A percentile compares a stretch with the other conserved stretches of the same genome.
Evolutionary conservation across 1,140 invertebrate genomes (phyloP).

Genomic region (Conus ventricosus): DNA sequence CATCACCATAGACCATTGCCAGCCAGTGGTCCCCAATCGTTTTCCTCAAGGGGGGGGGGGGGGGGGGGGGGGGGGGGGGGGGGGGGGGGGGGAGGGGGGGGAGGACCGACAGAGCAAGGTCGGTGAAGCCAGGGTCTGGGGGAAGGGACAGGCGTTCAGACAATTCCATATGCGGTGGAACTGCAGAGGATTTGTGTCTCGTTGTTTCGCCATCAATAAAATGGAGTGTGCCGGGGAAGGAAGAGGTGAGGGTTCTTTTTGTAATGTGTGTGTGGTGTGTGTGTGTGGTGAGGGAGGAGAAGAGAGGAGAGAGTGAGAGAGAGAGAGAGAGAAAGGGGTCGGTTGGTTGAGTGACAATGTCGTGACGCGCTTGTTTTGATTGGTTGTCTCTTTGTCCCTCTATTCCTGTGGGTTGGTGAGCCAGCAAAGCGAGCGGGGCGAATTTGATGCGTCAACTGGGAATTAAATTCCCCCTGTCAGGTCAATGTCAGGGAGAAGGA

Average conservation of each 20-base stretch:
- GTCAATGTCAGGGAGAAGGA: neutral
- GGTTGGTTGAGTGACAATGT: too few relatives aligned
- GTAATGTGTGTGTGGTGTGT: neutral
- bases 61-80: too few relatives aligned
- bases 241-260: neutral
- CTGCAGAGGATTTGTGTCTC: neutral
- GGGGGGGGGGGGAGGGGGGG: too few relatives aligned
- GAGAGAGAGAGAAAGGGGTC: too few relatives aligned
- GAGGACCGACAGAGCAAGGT: too few relatives aligned
- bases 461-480: neutral
- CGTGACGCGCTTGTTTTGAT: neutral
- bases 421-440: too few relatives aligned
- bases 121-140: neutral
- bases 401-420: neutral
- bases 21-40: neutral
- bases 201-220: conserved; percentile 2
- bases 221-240: neutral
- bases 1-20: neutral
- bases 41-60: too few relatives aligned
- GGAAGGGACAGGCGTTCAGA: neutral
- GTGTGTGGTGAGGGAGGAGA: too few relatives aligned
- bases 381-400: neutral
- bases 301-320: too few relatives aligned
- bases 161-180: conserved; percentile 18
- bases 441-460: too few relatives aligned